Conservation (phyloP, 2,888 invertebrate genomes). For the Thelaira solivaga region DNA sequence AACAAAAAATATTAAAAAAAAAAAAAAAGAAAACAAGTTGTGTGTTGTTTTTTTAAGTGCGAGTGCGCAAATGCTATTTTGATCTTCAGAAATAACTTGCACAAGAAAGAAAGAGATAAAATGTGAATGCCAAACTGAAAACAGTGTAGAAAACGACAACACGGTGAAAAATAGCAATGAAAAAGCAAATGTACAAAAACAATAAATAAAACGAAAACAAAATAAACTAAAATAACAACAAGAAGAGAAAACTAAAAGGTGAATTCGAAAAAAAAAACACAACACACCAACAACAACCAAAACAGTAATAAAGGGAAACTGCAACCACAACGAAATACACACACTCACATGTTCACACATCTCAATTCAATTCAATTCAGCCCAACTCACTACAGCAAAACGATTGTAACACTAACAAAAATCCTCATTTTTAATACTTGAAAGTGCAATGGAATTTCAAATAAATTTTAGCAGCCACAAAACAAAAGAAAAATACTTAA, state of each 20-base stretch:
- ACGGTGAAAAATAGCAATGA: background rate
- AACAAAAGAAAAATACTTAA: constrained; percentile 39
- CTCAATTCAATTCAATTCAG: no score
- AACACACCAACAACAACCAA: constrained; percentile 16
- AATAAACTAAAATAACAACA: background rate
- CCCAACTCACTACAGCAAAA: background rate
- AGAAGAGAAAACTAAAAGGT: constrained; percentile 28
- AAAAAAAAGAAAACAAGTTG: constrained; percentile 50
- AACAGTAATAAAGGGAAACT: constrained; percentile 25
- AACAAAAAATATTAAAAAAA: no score
- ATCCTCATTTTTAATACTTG: background rate
- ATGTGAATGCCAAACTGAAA: constrained; percentile 33
- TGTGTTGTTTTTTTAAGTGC: constrained; percentile 49
- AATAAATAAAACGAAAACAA: constrained; percentile 14
- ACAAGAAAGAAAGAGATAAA: constrained; percentile 58
- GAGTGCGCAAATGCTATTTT: constrained; percentile 60
- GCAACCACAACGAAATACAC: background rate
- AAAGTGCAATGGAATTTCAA: constrained; percentile 58
- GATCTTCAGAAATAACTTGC: constrained; percentile 5
- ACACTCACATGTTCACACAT: no score
- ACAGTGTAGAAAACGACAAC: constrained; percentile 28
- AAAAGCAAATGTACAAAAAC: background rate
- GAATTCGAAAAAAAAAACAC: constrained; percentile 16
- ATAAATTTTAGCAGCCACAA: constrained; percentile 18
- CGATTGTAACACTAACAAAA: background rate